Conservation (phyloP, 2,888 invertebrate genomes). For the Dendrolimus houi region DNA sequence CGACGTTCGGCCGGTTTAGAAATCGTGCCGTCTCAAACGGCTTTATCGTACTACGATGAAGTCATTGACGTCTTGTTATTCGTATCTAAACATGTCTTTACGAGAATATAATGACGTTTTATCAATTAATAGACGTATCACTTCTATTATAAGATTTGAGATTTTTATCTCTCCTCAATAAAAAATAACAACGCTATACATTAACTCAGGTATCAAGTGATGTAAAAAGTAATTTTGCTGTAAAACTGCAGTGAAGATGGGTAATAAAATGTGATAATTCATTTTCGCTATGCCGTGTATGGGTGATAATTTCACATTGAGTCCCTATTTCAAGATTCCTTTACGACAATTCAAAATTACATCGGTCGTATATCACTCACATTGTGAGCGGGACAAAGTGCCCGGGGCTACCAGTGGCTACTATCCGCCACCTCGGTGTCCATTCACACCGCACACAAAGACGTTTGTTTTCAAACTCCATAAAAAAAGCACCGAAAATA, state of each 20-base stretch:
- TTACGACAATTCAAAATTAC: conserved; percentile 68
- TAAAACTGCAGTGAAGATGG: conserved; percentile 37
- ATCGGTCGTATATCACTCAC: conserved; percentile 71
- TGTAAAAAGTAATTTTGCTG: conserved; percentile 38
- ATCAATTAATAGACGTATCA: conserved; percentile 34
- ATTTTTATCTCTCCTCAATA: conserved; percentile 22
- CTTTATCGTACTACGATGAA: conserved; percentile 48
- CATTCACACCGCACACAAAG: conserved; percentile 64
- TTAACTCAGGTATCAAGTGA: conserved; percentile 31
- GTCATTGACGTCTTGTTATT: conserved; percentile 48
- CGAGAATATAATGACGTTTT: conserved; percentile 48
- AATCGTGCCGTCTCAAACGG: conserved; percentile 37
- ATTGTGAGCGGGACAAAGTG: conserved; percentile 70
- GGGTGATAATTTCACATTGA: conserved; percentile 72
- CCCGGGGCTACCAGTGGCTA: conserved; percentile 56
- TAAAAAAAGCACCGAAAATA: conserved; percentile 58
- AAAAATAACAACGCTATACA: conserved; percentile 24
- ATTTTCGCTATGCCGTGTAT: conserved; percentile 72
- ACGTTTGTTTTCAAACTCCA: conserved; percentile 68
- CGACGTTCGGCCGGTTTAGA: conserved; percentile 53
- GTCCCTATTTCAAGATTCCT: conserved; percentile 41
- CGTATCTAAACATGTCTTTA: conserved; percentile 49
- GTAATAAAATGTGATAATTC: conserved; percentile 70
- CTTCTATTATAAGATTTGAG: conserved; percentile 25
- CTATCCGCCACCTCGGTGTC: conserved; percentile 47